phyloP scores from a whole-genome alignment of 2,113 vertebrate species.

The Grallaria varia region DNA sequence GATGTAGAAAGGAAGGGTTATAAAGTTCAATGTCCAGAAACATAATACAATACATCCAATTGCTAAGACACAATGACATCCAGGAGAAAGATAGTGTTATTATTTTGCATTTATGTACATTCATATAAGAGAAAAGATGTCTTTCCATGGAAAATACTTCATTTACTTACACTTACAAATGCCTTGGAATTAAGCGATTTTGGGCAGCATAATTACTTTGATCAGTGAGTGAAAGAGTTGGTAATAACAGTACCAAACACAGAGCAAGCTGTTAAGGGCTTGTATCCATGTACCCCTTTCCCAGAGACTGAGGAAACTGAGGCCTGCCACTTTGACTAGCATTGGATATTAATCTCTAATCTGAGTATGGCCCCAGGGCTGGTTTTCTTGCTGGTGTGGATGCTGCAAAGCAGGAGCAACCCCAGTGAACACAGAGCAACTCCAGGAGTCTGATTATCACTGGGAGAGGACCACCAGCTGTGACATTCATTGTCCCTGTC shows the following conservation, averaged over 20 bases:
- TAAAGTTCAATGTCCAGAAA: constrained; percentile 63
- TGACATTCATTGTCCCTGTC: fast-evolving
- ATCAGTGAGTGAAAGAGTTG: neutral
- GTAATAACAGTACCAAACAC: neutral
- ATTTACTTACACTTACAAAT: constrained; percentile 9
- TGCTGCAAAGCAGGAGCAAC: neutral
- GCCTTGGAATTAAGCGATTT: neutral
- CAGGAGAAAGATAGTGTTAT: constrained; percentile 67
- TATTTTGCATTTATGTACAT: constrained; percentile 39
- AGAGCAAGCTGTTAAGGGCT: neutral
- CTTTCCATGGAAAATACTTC: constrained; percentile 28
- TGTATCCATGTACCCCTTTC: neutral
- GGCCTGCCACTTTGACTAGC: neutral
- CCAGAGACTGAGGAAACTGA: neutral
- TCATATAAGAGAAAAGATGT: constrained; percentile 9
- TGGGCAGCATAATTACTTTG: neutral
- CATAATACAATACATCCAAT: constrained; percentile 54
- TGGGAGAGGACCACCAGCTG: neutral
- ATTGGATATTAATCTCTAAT: neutral
- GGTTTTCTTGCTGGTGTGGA: neutral
- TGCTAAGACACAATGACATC: constrained; percentile 68
- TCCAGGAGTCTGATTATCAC: neutral
- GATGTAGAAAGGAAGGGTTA: constrained; percentile 52
- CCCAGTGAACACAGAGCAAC: neutral
- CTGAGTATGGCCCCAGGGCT: neutral